Conservation (phyloP, 2,888 invertebrate genomes). For the Monopis laevigella region DNA sequence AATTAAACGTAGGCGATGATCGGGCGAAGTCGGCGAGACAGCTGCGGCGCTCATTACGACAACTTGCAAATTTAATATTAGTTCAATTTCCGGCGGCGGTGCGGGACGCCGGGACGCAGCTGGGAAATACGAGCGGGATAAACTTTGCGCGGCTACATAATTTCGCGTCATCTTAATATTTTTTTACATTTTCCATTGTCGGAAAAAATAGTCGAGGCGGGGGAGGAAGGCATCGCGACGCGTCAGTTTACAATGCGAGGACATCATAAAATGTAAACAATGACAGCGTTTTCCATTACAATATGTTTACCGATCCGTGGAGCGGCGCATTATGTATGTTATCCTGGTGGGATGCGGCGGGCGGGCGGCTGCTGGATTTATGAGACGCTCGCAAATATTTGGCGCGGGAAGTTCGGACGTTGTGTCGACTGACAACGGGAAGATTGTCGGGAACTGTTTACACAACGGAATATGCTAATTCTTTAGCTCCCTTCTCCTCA, state of each 20-base stretch:
- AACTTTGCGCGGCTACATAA: constrained; percentile 13
- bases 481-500: constrained; percentile 38
- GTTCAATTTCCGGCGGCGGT: constrained; percentile 11
- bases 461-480: constrained; percentile 56
- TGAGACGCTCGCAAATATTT: constrained; percentile 64
- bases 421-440: constrained; percentile 56
- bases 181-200: not conserved
- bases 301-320: constrained; percentile 67
- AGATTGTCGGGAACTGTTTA: constrained; percentile 60
- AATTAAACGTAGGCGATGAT: constrained; percentile 25
- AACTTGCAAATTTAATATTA: constrained; percentile 22
- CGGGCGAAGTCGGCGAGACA: constrained; percentile 24
- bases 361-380: constrained; percentile 43
- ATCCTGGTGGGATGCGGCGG: constrained; percentile 46
- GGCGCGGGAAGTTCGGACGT: constrained; percentile 57
- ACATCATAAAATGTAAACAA: constrained; percentile 66
- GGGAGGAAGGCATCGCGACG: constrained; percentile 16
- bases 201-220: constrained; percentile 5
- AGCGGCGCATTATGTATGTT: constrained; percentile 64
- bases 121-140: constrained; percentile 13
- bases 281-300: constrained; percentile 66
- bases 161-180: constrained; percentile 8
- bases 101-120: constrained; percentile 11
- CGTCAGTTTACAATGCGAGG: constrained; percentile 56
- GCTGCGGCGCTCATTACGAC: constrained; percentile 24